These are phyloP conservation scores for Holacanthella duospinosa DNA, from an alignment of 2,888 invertebrate genomes.

Conservation along the genomic window DNA sequence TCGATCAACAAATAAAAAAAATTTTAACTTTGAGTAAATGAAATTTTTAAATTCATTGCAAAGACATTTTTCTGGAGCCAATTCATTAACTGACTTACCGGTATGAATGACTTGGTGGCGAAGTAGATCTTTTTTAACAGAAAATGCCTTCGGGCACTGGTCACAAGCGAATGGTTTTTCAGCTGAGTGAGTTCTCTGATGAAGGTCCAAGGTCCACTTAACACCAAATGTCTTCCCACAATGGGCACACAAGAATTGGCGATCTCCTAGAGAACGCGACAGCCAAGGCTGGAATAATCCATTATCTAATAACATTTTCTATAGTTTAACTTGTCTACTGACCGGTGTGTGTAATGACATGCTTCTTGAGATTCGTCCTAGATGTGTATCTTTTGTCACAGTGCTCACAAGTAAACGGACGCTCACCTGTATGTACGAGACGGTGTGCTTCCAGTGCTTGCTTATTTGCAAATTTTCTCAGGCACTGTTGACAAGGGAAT, in stretches of 20 bases:
- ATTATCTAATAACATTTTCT: no score
- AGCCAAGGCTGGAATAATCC: no score
- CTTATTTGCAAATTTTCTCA: conserved; percentile 16
- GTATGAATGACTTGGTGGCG: conserved; percentile 59
- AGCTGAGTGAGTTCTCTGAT: conserved; percentile 47
- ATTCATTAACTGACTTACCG: conserved; percentile 46
- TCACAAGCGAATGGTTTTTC: conserved; percentile 52
- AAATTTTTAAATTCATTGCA: neutral
- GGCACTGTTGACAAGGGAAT: conserved; percentile 15
- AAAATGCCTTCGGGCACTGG: conserved; percentile 56
- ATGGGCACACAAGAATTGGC: conserved; percentile 49
- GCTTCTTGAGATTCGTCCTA: conserved; percentile 57
- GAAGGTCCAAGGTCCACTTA: conserved; percentile 50
- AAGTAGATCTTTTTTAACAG: conserved; percentile 55
- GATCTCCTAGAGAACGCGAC: no score
- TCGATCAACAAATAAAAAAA: no score
- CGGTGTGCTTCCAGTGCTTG: conserved; percentile 18
- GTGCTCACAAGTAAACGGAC: conserved; percentile 49
- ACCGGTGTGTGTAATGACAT: conserved; percentile 51
- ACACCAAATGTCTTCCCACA: conserved; percentile 53
- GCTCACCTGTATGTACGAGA: conserved; percentile 42
- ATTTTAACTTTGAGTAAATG: no score
- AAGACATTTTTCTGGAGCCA: neutral
- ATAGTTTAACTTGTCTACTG: conserved; percentile 21
- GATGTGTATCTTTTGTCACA: conserved; percentile 55